Evolutionary conservation across 2,113 vertebrate species (phyloP).

Genomic region (Salvelinus namaycush): DNA sequence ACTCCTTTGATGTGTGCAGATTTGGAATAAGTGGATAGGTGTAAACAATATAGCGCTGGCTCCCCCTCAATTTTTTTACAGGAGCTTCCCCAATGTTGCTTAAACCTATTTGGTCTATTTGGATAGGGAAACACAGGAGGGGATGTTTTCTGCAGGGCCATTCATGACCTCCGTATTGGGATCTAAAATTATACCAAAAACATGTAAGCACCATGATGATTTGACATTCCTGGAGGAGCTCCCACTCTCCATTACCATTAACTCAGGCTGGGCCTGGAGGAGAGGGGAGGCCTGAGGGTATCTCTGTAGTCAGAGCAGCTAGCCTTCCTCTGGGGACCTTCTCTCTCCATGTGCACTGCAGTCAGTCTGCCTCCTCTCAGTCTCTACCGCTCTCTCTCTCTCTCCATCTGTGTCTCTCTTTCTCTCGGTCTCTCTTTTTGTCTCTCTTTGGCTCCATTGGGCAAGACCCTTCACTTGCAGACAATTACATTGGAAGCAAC

Average conservation of each 20-base stretch:
- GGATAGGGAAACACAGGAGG: not conserved
- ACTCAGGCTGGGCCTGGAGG: not conserved
- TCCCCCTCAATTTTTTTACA: too few relatives aligned
- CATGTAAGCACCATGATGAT: not conserved
- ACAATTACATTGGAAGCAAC: too few relatives aligned
- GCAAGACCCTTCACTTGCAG: not conserved
- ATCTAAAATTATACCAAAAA: too few relatives aligned
- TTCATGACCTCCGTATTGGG: too few relatives aligned
- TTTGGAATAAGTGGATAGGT: too few relatives aligned
- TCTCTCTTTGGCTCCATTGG: slow-evolving; percentile 4
- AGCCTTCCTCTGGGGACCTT: not conserved
- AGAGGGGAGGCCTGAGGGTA: slow-evolving; percentile 16
- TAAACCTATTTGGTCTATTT: too few relatives aligned
- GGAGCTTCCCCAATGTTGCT: too few relatives aligned
- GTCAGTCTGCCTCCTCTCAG: not conserved
- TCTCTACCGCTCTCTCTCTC: not conserved
- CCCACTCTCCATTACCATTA: not conserved
- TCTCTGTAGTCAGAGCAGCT: not conserved
- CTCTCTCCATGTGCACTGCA: not conserved
- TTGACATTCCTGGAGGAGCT: not conserved
- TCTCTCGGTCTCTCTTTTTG: not conserved
- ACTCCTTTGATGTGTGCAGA: too few relatives aligned
- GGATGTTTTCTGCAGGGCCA: not conserved
- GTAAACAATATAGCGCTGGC: too few relatives aligned
- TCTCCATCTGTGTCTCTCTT: not conserved